Evolutionary conservation across 2,888 invertebrate species (phyloP).

Genomic region (Caenorhabditis uteleia): DNA sequence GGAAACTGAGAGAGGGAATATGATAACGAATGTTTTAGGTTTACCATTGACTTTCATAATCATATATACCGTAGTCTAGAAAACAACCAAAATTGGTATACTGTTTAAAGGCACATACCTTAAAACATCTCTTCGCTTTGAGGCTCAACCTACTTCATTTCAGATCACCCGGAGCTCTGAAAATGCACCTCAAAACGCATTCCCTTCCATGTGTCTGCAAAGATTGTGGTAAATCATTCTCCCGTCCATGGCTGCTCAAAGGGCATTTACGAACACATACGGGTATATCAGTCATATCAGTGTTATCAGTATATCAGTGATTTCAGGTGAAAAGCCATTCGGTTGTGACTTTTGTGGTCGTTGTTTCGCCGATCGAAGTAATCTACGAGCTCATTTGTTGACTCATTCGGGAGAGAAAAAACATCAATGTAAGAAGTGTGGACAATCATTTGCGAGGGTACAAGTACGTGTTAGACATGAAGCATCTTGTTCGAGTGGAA

Average conservation of each 20-base stretch:
- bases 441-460: constrained; percentile 40
- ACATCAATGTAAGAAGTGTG: constrained; percentile 38
- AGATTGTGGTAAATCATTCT: constrained; percentile 52
- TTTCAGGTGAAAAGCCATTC: constrained; percentile 55
- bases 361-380: constrained; percentile 53
- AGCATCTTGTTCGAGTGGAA: no score
- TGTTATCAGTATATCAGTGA: neutral
- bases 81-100: constrained; percentile 1
- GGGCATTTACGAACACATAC: constrained; percentile 54
- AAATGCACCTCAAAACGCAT: constrained; percentile 58
- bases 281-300: constrained; percentile 15
- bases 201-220: constrained; percentile 48
- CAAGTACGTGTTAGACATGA: constrained; percentile 45
- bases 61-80: constrained; percentile 11
- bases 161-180: constrained; percentile 53
- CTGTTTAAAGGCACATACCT: neutral
- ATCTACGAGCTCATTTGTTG: constrained; percentile 51
- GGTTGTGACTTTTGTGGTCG: constrained; percentile 47
- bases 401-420: constrained; percentile 49
- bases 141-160: constrained; percentile 15
- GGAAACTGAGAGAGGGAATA: no score
- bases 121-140: no score
- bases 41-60: constrained; percentile 16
- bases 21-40: no score
- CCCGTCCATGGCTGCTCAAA: constrained; percentile 54